Base-by-base conservation (phyloP, 2,888 invertebrate genomes). In the Eupithecia tripunctaria region DNA sequence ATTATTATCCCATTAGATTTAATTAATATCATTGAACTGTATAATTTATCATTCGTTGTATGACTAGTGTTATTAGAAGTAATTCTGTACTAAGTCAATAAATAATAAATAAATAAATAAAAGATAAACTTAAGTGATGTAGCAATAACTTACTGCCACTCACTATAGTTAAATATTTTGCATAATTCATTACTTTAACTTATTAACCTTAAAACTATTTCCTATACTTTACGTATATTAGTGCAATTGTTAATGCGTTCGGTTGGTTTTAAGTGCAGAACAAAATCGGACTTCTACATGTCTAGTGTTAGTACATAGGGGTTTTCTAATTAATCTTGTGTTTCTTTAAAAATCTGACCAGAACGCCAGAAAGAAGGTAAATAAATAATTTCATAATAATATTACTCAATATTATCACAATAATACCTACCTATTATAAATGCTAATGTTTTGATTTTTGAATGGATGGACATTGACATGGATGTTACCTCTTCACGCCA, bases 101-200 rank as follows among this genome's bases (percentile, higher is more conserved):
- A 32, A 6, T 32, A 32, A 32, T 32, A 6, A 32, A 32, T 32
- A n/a, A n/a, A n/a, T 32, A 32, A 6, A 6, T 6, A 32, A 32
- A 32, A 32, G 4, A 32, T 32, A 3, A 6, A 32, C 4, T 32
- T 32, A 32, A 29, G 32, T 32, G 18, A 21, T 8, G 2, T 47
- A 21, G 18, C 21, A 56, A 56, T 12, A 21, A 21, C 51, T 51
- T 21, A 43, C 12, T 47, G 21, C 51, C 21, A 51, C 2, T 56
- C 56, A 56, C 56, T 25, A 14, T 56, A 56, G 14, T 56, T 56
- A 56, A 56, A 25, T 56, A 25, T 56, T 25, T 56, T 56, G 56
- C 56, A 25, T 56, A 25, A 56, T 56, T 56, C 21, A 56, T 25
- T 56, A 12, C 12, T 21, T 14, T 12, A 56, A 56, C 56, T 25